These are phyloP conservation scores for Pemphigus obesinymphae DNA, from an alignment of 1,140 invertebrate genomes.

Conservation along the genomic window DNA sequence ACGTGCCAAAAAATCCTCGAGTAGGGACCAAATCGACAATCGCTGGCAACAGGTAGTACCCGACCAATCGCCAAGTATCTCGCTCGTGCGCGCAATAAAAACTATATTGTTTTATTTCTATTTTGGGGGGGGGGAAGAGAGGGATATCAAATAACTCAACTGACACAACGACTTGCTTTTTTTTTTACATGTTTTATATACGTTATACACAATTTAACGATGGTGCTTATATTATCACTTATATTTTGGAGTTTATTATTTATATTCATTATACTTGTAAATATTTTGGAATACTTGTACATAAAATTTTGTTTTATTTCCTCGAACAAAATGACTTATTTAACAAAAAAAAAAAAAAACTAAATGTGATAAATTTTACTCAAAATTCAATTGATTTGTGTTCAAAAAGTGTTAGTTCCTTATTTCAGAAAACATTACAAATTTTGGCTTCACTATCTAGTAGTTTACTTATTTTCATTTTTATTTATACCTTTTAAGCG, in stretches of 20 bases:
- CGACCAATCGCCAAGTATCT: not conserved
- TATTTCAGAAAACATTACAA: not conserved
- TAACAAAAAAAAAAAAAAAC: not conserved
- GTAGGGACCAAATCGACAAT: not conserved
- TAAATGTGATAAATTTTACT: constrained; percentile 15
- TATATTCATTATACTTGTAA: not conserved
- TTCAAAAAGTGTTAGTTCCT: constrained; percentile 31
- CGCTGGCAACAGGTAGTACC: not conserved
- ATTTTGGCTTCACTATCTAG: not conserved
- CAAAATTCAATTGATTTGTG: constrained; percentile 15
- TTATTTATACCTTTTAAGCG: not conserved
- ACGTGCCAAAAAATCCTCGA: not conserved
- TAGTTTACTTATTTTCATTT: not conserved
- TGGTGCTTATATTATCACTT: constrained; percentile 27
- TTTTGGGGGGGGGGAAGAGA: not conserved
- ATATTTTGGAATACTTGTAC: not conserved
- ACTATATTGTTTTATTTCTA: not conserved
- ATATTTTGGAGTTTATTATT: not conserved
- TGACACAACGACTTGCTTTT: not conserved
- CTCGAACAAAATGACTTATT: constrained; percentile 8
- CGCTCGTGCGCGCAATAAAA: too few relatives aligned
- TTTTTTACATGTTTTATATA: not conserved
- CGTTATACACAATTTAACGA: not conserved
- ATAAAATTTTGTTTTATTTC: not conserved
- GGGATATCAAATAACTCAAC: too few relatives aligned